Evolutionary conservation across 2,797 vertebrate species (phyloP).

Genomic region (Corythornis leucogaster): DNA sequence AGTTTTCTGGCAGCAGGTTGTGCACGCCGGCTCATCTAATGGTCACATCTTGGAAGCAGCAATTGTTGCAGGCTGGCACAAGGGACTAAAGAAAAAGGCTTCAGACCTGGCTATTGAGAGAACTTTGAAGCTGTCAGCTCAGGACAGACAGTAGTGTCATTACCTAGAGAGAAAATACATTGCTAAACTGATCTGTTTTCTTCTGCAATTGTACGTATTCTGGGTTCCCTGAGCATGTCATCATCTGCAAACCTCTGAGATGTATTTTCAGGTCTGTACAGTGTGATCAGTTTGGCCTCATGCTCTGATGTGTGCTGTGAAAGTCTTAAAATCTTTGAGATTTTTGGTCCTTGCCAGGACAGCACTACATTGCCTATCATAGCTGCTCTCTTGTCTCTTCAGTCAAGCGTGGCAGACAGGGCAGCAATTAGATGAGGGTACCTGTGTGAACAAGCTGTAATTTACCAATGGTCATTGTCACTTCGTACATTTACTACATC

Average conservation of each 20-base stretch:
- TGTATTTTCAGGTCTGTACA: background rate
- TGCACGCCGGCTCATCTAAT: accelerated
- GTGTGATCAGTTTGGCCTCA: background rate
- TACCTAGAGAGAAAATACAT: background rate
- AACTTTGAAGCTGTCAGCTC: background rate
- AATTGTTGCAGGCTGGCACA: constrained; percentile 8
- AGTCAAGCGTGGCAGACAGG: accelerated
- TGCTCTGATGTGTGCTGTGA: background rate
- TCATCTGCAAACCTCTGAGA: background rate
- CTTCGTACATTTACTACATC: background rate
- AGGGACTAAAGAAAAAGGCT: background rate
- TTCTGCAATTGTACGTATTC: background rate
- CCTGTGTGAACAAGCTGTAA: background rate
- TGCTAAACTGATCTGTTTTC: background rate
- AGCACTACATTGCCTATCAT: accelerated
- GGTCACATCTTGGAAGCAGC: background rate
- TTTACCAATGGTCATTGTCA: background rate
- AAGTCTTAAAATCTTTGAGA: background rate
- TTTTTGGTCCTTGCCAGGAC: background rate
- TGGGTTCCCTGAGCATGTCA: background rate
- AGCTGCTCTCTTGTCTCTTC: background rate
- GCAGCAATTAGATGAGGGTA: background rate
- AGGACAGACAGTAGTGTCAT: background rate
- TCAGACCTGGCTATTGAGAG: background rate
- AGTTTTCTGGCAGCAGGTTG: background rate